Percentiles rank a stretch among this genome's conserved stretches.
Evolutionary conservation across 2,113 vertebrate species (phyloP).

Genomic region (Xyliphius kryptos): DNA sequence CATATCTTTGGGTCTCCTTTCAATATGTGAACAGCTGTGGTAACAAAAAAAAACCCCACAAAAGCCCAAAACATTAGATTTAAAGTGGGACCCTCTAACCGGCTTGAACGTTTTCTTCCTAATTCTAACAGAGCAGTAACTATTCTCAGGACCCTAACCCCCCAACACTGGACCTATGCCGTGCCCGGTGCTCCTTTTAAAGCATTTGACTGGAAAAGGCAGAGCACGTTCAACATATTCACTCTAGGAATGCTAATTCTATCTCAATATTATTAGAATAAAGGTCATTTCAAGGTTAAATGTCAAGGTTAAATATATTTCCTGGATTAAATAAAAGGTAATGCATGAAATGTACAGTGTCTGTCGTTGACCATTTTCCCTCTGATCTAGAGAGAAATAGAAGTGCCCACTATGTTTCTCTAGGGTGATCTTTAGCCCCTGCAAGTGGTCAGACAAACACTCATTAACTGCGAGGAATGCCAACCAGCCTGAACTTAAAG

Average conservation of each 20-base stretch:
- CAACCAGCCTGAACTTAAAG: slow-evolving; percentile 57
- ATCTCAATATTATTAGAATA: no score
- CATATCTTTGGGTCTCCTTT: slow-evolving; percentile 51
- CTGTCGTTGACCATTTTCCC: no score
- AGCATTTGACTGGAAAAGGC: slow-evolving; percentile 37
- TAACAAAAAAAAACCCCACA: slow-evolving; percentile 43
- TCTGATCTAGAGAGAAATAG: no score
- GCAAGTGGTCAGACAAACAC: slow-evolving; percentile 59
- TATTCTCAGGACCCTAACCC: slow-evolving; percentile 25
- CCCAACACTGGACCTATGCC: slow-evolving; percentile 29
- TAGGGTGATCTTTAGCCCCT: slow-evolving; percentile 52
- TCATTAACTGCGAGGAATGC: slow-evolving; percentile 76
- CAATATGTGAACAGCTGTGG: slow-evolving; percentile 52
- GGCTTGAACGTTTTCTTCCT: slow-evolving; percentile 39
- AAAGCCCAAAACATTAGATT: slow-evolving; percentile 37
- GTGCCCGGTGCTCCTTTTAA: slow-evolving; percentile 3
- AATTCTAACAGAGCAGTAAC: slow-evolving; percentile 9
- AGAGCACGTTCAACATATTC: slow-evolving; percentile 26
- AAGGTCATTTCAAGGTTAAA: no score
- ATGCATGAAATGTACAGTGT: no score
- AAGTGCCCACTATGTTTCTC: slow-evolving; percentile 34
- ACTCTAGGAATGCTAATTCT: background rate
- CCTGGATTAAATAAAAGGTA: background rate
- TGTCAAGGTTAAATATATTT: no score
- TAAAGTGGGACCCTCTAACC: slow-evolving; percentile 40